Evolutionary conservation across 2,113 vertebrate species (phyloP).

Genomic region (Emberiza fucata): DNA sequence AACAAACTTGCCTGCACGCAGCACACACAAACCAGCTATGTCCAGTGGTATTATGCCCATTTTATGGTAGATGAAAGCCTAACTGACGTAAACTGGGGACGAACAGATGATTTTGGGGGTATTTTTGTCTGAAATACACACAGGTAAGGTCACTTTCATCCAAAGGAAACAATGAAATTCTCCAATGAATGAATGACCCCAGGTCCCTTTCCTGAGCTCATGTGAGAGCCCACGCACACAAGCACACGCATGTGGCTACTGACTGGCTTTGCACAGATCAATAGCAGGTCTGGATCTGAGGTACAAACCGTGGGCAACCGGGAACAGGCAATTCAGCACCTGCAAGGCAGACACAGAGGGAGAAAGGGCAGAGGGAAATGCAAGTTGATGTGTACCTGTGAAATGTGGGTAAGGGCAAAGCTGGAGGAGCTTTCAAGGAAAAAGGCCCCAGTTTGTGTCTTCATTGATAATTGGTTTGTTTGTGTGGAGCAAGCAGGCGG

Average conservation of each 20-base stretch:
- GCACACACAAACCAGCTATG: neutral
- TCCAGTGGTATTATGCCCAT: neutral
- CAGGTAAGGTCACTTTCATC: neutral
- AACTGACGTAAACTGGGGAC: neutral
- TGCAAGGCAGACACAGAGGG: neutral
- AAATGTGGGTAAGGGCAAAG: neutral
- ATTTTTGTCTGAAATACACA: neutral
- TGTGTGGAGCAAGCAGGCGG: conserved; percentile 59
- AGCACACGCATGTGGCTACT: rapidly evolving
- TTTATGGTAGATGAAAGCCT: neutral
- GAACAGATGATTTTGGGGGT: neutral
- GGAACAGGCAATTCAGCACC: rapidly evolving
- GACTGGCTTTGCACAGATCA: neutral
- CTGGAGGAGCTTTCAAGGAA: conserved; percentile 67
- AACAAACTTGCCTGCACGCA: neutral
- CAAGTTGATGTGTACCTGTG: neutral
- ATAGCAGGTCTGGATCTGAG: neutral
- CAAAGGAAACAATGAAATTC: neutral
- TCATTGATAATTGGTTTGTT: conserved; percentile 75
- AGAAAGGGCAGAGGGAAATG: neutral
- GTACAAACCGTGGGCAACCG: rapidly evolving
- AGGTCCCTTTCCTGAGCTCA: neutral
- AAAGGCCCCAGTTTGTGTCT: conserved; percentile 66
- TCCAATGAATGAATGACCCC: neutral
- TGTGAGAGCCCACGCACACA: neutral